Base-by-base conservation (phyloP, 2,797 vertebrate genomes). In the Mionectes olivaceus region DNA sequence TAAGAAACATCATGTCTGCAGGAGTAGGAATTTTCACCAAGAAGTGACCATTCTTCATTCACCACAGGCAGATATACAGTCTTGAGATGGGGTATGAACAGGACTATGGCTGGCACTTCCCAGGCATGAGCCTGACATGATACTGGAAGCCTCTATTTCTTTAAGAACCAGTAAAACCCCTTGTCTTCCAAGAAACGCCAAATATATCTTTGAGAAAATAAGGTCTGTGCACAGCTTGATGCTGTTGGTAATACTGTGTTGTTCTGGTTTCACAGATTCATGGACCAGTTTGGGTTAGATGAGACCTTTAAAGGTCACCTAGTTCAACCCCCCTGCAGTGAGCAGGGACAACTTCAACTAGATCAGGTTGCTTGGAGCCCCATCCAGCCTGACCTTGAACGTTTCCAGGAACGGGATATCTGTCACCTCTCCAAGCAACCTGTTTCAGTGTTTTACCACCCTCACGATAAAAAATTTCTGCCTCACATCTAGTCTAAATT, bases 21-120 rank as follows among this genome's bases (percentile, higher is more conserved):
- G 56, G n/a, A 63, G 30, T 46, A 74, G 30, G 68, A 46, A 8
- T 6, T 18, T 5, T 65, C 32, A 41, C 17, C 22, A 27, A 80
- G 35, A 24, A 80, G 18, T 1, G 2, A 35, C 13, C 30, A 35
- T 13, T 83, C n/a, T 28, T 67, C 4, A 0, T 8, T 65, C 53
- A 76, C 15, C 1, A 2, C 12, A 53, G 32, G 30, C 1, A 57
- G 19, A 64, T 13, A 91, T 3, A 55, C 10, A 74, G 68, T 47
- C 24, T 17, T 27, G 23, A 86, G 39, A 84, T 15, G 6, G 14
- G 14, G 33, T 13, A 88, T 2, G 22, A 88, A 70, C 6, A 49
- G 1, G 3, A n/a, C 47, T 67, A 44, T 5, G 17, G 19, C 3
- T 67, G 9, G 14, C 11, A 47, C 11, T 50, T 13, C 43, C 50